A percentile compares a stretch with the other conserved stretches of the same genome.
phyloP scores from a whole-genome alignment of 35 echinoderm and acorn worm species.

The Eucidaris tribuloides region DNA sequence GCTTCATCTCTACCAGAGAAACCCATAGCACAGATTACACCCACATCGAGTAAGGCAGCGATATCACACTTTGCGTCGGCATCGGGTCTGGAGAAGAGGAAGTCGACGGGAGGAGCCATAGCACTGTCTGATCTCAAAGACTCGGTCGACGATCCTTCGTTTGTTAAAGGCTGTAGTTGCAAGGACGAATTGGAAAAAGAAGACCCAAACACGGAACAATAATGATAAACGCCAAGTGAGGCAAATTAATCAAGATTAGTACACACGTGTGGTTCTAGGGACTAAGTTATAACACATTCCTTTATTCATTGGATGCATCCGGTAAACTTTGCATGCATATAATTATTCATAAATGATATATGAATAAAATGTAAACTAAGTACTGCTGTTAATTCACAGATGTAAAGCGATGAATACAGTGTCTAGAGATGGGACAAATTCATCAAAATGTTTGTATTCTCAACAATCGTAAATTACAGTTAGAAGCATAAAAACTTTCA shows the following conservation, averaged over 20 bases:
- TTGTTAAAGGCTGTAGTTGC: background rate
- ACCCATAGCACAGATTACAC: constrained; percentile 71
- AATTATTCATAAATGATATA: background rate
- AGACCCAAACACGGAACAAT: constrained; percentile 17
- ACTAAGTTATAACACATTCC: background rate
- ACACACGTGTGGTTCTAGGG: background rate
- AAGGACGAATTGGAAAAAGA: background rate
- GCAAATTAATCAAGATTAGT: too few relatives aligned
- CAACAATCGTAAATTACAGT: too few relatives aligned
- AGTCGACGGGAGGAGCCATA: constrained; percentile 21
- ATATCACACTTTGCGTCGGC: background rate
- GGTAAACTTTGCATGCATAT: background rate
- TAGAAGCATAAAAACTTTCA: too few relatives aligned
- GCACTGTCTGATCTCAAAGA: constrained; percentile 2
- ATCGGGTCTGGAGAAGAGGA: background rate
- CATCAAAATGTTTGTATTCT: too few relatives aligned
- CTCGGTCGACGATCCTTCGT: background rate
- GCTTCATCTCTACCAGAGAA: constrained; percentile 23
- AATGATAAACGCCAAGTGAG: too few relatives aligned
- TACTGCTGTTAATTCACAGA: background rate
- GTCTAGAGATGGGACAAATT: too few relatives aligned
- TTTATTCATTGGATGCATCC: background rate
- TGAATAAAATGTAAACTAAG: background rate
- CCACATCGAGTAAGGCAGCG: background rate
- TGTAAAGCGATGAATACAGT: background rate